phyloP scores from a whole-genome alignment of 2,888 invertebrate species.

The Clanis bilineata region DNA sequence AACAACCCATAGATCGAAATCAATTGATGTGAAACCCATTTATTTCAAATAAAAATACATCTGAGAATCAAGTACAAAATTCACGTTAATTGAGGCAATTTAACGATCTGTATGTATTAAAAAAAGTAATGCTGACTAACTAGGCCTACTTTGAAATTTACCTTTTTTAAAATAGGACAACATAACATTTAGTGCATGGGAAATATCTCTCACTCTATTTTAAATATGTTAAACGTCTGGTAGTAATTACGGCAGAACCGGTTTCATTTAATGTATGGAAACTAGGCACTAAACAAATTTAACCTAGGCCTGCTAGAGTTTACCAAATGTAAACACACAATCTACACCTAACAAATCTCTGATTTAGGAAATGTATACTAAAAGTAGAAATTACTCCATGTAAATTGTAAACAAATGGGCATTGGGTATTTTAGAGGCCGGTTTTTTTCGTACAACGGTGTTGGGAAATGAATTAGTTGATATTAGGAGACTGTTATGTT shows the following conservation, averaged over 20 bases:
- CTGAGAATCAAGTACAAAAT: too few relatives aligned
- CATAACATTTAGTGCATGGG: neutral
- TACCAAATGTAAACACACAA: neutral
- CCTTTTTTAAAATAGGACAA: conserved; percentile 1
- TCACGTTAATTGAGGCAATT: too few relatives aligned
- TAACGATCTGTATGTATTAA: too few relatives aligned
- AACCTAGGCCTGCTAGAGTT: neutral
- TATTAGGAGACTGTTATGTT: too few relatives aligned
- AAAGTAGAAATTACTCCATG: neutral
- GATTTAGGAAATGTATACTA: neutral
- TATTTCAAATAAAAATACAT: too few relatives aligned
- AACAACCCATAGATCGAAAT: too few relatives aligned
- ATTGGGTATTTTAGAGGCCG: too few relatives aligned
- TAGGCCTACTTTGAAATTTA: neutral
- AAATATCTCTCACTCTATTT: conserved; percentile 5
- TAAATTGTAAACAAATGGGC: neutral
- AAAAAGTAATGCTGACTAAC: neutral
- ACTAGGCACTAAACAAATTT: conserved; percentile 5
- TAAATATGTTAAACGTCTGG: conserved; percentile 6
- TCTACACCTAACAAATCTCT: neutral
- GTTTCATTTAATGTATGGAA: neutral
- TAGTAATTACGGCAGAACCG: conserved; percentile 2
- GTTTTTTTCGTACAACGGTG: neutral
- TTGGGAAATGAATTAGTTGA: too few relatives aligned
- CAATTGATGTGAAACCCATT: too few relatives aligned